Evolutionary conservation across 1,140 invertebrate genomes (phyloP).

Genomic region (Papilio polytes): DNA sequence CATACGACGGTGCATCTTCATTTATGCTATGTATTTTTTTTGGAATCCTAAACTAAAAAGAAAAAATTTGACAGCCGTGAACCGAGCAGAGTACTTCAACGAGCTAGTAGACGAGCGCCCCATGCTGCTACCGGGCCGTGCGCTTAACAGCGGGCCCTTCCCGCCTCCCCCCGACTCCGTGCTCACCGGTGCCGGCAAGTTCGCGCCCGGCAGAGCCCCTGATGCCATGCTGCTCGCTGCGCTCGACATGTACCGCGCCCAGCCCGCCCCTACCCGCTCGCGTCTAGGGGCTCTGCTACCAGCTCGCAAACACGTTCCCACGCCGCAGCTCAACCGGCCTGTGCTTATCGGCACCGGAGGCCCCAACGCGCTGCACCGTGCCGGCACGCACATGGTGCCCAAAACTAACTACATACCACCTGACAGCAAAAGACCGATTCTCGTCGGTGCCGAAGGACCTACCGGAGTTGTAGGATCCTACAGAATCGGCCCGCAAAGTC

Average conservation of each 20-base stretch:
- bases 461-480: slow-evolving; percentile 67
- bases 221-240: slow-evolving; percentile 22
- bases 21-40: slow-evolving; percentile 16
- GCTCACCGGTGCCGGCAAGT: slow-evolving; percentile 49
- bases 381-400: slow-evolving; percentile 44
- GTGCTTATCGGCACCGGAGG: slow-evolving; percentile 60
- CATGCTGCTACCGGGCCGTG: slow-evolving; percentile 54
- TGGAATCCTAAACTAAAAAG: neutral
- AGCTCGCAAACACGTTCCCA: slow-evolving; percentile 1
- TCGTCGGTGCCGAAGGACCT: slow-evolving; percentile 84
- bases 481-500: neutral
- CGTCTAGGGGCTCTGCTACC: slow-evolving; percentile 45
- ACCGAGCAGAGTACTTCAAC: slow-evolving; percentile 67
- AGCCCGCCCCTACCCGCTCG: neutral
- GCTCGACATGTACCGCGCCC: slow-evolving; percentile 1
- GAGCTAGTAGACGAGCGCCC: slow-evolving; percentile 69
- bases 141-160: slow-evolving; percentile 55
- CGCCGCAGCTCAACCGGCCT: slow-evolving; percentile 26
- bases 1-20: no score
- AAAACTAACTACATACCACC: slow-evolving; percentile 28
- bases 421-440: slow-evolving; percentile 50
- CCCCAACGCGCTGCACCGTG: slow-evolving; percentile 64
- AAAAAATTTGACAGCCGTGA: slow-evolving; percentile 13
- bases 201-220: slow-evolving; percentile 39
- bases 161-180: slow-evolving; percentile 48